A percentile compares a stretch with the other conserved stretches of the same genome.
Conservation (phyloP, 2,888 invertebrate genomes). For the Orgyia antiqua region DNA sequence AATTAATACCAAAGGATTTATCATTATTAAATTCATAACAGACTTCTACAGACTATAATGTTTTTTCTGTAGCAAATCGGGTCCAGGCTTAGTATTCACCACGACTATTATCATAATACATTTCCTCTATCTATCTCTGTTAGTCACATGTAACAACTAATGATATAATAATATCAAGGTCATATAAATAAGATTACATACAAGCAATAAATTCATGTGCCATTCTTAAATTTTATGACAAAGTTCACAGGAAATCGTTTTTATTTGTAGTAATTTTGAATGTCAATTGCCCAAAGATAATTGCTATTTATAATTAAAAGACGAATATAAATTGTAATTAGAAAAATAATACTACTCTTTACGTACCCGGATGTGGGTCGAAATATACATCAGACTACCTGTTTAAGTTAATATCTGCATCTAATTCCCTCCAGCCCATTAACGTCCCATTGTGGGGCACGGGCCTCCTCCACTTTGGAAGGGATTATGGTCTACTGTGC, state of each 20-base stretch:
- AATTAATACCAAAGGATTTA: not conserved
- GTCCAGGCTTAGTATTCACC: conserved; percentile 5
- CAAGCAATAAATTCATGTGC: conserved; percentile 22
- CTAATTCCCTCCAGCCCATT: too few species aligned
- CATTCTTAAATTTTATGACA: conserved; percentile 23
- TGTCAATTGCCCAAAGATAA: conserved; percentile 8
- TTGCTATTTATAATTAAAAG: conserved; percentile 5
- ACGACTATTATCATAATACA: conserved; percentile 27
- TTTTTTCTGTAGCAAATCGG: conserved; percentile 4
- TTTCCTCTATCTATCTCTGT: conserved; percentile 47
- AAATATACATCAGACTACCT: too few species aligned
- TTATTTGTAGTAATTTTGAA: conserved; percentile 9
- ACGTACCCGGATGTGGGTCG: not conserved
- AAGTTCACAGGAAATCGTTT: conserved; percentile 19
- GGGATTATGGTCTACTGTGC: too few species aligned
- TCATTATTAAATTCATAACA: not conserved
- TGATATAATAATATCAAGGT: conserved; percentile 19
- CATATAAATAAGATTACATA: conserved; percentile 7
- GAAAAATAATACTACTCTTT: conserved; percentile 1
- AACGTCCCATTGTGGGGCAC: too few species aligned
- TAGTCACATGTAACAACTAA: conserved; percentile 22
- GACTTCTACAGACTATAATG: not conserved
- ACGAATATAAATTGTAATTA: not conserved
- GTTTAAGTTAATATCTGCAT: too few species aligned
- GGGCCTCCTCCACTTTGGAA: too few species aligned